phyloP scores from a whole-genome alignment of 1,140 invertebrate genomes.

The Papilio helenus region DNA sequence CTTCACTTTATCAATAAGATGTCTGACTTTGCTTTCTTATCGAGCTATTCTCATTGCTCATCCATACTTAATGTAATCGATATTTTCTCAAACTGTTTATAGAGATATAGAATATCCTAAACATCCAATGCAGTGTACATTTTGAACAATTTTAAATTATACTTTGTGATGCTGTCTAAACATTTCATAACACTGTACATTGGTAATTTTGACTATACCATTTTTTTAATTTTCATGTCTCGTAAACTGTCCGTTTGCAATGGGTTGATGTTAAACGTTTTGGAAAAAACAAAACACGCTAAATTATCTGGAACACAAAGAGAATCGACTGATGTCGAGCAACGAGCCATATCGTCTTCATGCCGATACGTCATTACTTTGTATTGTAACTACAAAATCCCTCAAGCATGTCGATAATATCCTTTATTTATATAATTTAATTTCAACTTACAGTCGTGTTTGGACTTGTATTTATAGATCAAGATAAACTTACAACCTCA shows the following conservation, averaged over 20 bases:
- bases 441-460: neutral
- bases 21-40: neutral
- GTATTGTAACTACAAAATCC: conserved; percentile 9
- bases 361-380: neutral
- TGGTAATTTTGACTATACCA: neutral
- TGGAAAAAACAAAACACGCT: conserved; percentile 44
- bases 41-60: neutral
- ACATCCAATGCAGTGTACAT: too few species aligned
- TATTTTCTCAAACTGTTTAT: neutral
- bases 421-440: conserved; percentile 16
- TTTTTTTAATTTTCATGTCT: neutral
- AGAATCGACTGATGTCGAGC: conserved; percentile 45
- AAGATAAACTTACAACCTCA: neutral
- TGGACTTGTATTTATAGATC: neutral
- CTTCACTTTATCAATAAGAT: neutral
- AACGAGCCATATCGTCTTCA: conserved; percentile 44
- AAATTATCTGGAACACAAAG: conserved; percentile 51
- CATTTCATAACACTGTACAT: too few species aligned
- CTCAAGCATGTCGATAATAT: conserved; percentile 28
- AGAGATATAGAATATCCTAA: too few species aligned
- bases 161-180: too few species aligned
- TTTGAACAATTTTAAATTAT: too few species aligned
- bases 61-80: neutral
- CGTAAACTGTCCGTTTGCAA: neutral
- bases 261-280: conserved; percentile 6